Base-by-base conservation (phyloP, 2,113 vertebrate genomes). In the Coturnix japonica region DNA sequence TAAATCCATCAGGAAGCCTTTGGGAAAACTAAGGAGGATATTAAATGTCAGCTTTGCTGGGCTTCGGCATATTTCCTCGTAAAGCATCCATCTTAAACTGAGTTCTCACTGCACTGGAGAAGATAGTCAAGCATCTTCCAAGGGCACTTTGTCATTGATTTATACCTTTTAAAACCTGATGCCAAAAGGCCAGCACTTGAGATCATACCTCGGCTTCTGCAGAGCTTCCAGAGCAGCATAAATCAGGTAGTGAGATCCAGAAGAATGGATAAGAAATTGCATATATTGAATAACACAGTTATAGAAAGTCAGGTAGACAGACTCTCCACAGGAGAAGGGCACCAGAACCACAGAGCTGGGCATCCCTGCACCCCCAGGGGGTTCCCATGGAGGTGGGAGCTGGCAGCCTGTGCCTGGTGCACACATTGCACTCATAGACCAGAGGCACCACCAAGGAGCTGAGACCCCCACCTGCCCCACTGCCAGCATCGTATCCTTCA, bases 1-100 rank as follows among this genome's bases (percentile, higher is more conserved):
- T 73, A 91, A 90, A 95, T 73, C 75, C 87, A 49, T 60, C 80
- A 76, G 76, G 67, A 87, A 75, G 61, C 31, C 76, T 33, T 18
- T 22, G 63, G 86, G 81, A 41, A 94, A 82, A 78, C 53, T 19
- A 87, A 44, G 74, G 11, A 14, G 84, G 88, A 57, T 84, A 76
- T 85, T 78, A 75, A 66, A 76, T 23, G 80, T 35, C 86, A 79
- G 4, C 61, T 82, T 63, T 44, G 57, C 67, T 30, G 46, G 59
- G 49, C 51, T 71, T 59, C 30, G 57, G 78, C 12, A 3, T 54
- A 57, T 51, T 71, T 79, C 74, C 74, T 75, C 60, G 17, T 9
- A 26, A 78, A 93, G 63, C 66, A 87, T 59, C 66, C 37, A 37
- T 39, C 84, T 87, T 59, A 72, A 49, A 39, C 9, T 1, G 3